Percentiles rank a stretch among this genome's conserved stretches.
These are phyloP conservation scores for Ennomos fuscantarius DNA, from an alignment of 2,888 invertebrate species.

Conservation along the genomic window DNA sequence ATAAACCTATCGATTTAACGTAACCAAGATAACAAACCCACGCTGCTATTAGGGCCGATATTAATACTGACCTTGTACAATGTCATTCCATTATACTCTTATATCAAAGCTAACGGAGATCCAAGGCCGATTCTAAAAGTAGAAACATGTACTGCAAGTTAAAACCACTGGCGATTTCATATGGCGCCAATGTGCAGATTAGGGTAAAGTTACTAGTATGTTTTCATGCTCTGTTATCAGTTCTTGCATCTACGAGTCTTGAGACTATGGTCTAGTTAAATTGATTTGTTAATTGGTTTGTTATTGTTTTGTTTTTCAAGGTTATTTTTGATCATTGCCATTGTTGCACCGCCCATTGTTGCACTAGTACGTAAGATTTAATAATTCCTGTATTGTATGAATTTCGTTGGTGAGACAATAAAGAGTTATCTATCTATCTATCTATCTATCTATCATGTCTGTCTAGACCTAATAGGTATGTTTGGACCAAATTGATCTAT, in stretches of 20 bases:
- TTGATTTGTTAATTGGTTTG: slow-evolving; percentile 18
- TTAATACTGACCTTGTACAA: slow-evolving; percentile 69
- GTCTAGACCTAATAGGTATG: too few relatives aligned
- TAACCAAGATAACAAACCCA: slow-evolving; percentile 30
- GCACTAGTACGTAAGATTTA: too few relatives aligned
- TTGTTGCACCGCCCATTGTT: too few relatives aligned
- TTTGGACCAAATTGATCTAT: too few relatives aligned
- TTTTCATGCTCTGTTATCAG: too few relatives aligned
- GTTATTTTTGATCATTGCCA: neutral
- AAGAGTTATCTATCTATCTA: too few relatives aligned
- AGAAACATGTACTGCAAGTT: slow-evolving; percentile 49
- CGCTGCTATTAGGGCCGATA: slow-evolving; percentile 37
- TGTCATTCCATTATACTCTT: slow-evolving; percentile 54
- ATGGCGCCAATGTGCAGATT: slow-evolving; percentile 22
- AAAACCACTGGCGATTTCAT: slow-evolving; percentile 26
- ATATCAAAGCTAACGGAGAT: slow-evolving; percentile 57
- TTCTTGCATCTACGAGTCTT: too few relatives aligned
- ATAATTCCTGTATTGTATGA: too few relatives aligned
- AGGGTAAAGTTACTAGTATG: slow-evolving; percentile 11
- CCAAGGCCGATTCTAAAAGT: slow-evolving; percentile 65
- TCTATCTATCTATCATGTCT: too few relatives aligned
- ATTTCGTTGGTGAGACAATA: too few relatives aligned
- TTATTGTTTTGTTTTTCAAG: slow-evolving; percentile 1
- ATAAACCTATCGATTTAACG: slow-evolving; percentile 26
- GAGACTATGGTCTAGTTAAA: neutral